Conservation (phyloP, 2,113 vertebrate genomes). For the Uria lomvia region DNA sequence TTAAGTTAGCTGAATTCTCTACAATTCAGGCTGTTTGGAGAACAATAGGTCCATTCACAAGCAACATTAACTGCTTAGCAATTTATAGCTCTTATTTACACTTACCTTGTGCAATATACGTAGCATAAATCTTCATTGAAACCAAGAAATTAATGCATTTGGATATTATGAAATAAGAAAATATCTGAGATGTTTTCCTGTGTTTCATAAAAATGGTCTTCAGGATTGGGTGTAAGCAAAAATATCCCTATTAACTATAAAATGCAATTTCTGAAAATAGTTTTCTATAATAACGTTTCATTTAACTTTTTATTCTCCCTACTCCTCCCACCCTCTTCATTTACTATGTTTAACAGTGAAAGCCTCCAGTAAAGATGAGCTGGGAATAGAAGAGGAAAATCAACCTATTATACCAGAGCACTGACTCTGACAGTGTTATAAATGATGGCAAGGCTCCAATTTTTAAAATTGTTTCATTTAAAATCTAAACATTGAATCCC, state of each 20-base stretch:
- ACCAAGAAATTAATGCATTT: slow-evolving; percentile 32
- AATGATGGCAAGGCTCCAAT: slow-evolving; percentile 34
- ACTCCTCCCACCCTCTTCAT: not conserved
- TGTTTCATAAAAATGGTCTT: slow-evolving; percentile 28
- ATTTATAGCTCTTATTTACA: slow-evolving; percentile 69
- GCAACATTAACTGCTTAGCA: slow-evolving; percentile 31
- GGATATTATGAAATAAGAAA: slow-evolving; percentile 32
- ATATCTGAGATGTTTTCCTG: slow-evolving; percentile 25
- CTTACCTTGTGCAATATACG: slow-evolving; percentile 56
- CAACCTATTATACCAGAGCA: not conserved
- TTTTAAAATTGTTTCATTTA: slow-evolving; percentile 64
- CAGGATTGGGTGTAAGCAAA: not conserved
- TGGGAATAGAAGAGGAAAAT: slow-evolving; percentile 16
- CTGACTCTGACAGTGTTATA: not conserved
- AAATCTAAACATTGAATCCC: slow-evolving; percentile 63
- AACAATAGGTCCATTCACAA: slow-evolving; percentile 66
- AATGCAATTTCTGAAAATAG: not conserved
- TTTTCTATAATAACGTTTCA: not conserved
- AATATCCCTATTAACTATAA: not conserved
- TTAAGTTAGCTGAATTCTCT: slow-evolving; percentile 32
- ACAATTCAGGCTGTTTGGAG: slow-evolving; percentile 48
- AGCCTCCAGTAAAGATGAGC: not conserved
- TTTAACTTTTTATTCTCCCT: not conserved
- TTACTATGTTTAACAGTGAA: not conserved
- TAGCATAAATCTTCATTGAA: slow-evolving; percentile 51